Conservation (phyloP, 2,797 vertebrate species). For the Synaphobranchus kaupii region DNA sequence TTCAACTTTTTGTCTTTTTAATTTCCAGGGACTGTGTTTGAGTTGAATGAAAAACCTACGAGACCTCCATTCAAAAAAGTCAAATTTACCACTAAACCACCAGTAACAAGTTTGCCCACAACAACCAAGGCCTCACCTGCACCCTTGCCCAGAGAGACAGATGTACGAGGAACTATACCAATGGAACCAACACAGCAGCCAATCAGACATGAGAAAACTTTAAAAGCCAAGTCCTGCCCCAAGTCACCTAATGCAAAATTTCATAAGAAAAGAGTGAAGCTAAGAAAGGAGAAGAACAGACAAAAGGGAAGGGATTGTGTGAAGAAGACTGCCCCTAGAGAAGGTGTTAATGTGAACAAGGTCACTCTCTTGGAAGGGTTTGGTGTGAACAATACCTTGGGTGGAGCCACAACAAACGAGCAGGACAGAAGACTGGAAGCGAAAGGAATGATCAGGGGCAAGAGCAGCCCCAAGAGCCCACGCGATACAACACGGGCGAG, state of each 20-base stretch:
- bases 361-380: not conserved
- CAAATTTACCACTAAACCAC: conserved; percentile 55
- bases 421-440: not conserved
- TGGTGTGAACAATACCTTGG: too few relatives aligned
- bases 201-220: not conserved
- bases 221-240: not conserved
- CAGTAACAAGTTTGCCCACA: conserved; percentile 30
- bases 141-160: conserved; percentile 22
- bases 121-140: conserved; percentile 22
- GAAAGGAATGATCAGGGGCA: not conserved
- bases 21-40: conserved; percentile 70
- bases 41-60: conserved; percentile 64
- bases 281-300: not conserved
- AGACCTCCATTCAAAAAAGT: conserved; percentile 65
- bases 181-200: not conserved
- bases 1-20: conserved; percentile 30
- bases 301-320: not conserved
- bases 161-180: not conserved
- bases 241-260: not conserved
- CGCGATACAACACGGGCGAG: too few relatives aligned
- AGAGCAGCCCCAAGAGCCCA: not conserved
- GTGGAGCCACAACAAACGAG: not conserved
- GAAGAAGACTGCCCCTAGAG: not conserved
- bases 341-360: not conserved
- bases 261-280: conserved; percentile 13